Evolutionary conservation across 2,113 vertebrate species (phyloP), one percentile per base, ranked within the genome.

Genomic region (Naja naja): DNA sequence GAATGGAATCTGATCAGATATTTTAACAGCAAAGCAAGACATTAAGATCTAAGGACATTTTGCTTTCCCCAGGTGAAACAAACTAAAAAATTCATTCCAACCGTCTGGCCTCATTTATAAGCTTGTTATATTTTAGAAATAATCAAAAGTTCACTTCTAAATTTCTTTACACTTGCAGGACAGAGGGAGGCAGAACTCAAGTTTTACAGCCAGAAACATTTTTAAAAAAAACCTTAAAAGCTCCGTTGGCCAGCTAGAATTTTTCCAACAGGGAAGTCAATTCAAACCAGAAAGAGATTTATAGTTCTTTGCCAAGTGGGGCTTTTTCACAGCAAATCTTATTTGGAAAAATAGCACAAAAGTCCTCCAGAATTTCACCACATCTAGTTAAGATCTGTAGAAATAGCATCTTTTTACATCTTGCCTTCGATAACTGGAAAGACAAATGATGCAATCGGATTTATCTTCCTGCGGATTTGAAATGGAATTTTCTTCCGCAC

Each of bases 11-110:
- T 10, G 12, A 64, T 91, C 90, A 27, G 93, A 95, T 91, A 54
- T 92, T 93, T 94, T 92, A 93, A 91, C 93, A 89, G 90, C 88
- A 94, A 90, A 45, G 93, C 74, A 81, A 81, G 34, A 81, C 95
- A 87, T 69, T 89, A 81, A 0, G 54, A 58, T 43, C 5, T n/a
- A 12, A 30, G 89, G 30, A 74, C 94, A 88, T 94, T 94, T 87
- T 0, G 27, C 92, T 95, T 22, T 30, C 89, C 85, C 45, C 90
- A 43, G 0, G 81, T 22, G 45, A 90, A 1, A 18, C 9, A 91
- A 64, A 39, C 39, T 93, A 88, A 92, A 93, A 1, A 56, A 81
- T 89, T 52, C 55, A 39, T 89, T 53, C 9, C 0, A 10, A 6
- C 2, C 4, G 10, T 81, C 8, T n/a, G n/a, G 0, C 1, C 0